Conservation (phyloP, 2,113 vertebrate genomes). For the Axis porcinus region DNA sequence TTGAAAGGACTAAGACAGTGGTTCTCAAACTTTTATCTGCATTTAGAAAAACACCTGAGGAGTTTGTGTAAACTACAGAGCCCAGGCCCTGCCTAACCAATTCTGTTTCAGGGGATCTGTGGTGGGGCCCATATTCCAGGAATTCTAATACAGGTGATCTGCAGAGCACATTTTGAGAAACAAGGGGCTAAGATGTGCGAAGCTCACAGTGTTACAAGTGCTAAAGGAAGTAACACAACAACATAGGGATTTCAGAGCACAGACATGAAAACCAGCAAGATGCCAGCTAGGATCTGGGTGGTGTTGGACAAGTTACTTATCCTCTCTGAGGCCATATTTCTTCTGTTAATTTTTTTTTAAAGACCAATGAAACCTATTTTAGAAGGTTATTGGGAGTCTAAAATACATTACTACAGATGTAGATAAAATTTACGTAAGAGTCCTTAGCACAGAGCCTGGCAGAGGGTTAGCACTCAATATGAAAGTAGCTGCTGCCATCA, state of each 20-base stretch:
- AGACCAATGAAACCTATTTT: background rate
- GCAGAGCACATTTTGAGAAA: slow-evolving; percentile 6
- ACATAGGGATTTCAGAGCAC: background rate
- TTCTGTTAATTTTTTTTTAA: background rate
- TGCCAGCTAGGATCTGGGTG: background rate
- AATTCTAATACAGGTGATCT: background rate
- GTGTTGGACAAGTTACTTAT: slow-evolving; percentile 26
- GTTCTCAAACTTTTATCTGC: slow-evolving; percentile 51
- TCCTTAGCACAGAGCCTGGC: background rate
- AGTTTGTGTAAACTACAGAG: slow-evolving; percentile 11
- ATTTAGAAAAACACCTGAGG: background rate
- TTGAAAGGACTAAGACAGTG: slow-evolving; percentile 56
- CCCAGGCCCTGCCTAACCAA: background rate
- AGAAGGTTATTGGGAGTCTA: background rate
- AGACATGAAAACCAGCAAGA: slow-evolving; percentile 35
- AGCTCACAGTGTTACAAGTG: background rate
- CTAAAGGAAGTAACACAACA: slow-evolving; percentile 3
- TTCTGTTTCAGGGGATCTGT: background rate
- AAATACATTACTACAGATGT: background rate
- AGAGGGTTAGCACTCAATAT: background rate
- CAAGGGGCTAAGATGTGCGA: background rate
- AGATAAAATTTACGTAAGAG: background rate
- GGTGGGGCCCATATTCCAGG: background rate
- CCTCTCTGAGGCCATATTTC: background rate
- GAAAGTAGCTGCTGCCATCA: background rate